Evolutionary conservation across 2,797 vertebrate species (phyloP).

Genomic region (Otolemur crassicaudatus): DNA sequence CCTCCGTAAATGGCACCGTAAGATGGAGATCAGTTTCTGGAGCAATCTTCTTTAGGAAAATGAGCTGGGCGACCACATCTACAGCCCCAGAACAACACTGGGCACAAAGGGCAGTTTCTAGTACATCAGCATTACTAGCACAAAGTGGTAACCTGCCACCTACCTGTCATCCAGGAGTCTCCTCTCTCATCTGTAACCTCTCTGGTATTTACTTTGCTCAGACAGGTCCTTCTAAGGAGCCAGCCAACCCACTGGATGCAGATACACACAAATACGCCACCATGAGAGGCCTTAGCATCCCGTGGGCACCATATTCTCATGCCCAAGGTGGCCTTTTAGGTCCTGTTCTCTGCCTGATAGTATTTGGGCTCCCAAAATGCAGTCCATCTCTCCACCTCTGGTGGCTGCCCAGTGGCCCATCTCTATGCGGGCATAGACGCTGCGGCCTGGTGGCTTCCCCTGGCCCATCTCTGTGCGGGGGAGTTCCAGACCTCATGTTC

Average conservation of each 20-base stretch:
- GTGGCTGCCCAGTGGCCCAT: neutral
- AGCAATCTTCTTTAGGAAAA: neutral
- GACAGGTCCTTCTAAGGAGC: neutral
- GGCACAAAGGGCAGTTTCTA: accelerated
- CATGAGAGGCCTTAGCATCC: too few species aligned
- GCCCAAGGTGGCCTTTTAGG: neutral
- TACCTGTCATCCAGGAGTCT: neutral
- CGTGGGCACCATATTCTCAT: neutral
- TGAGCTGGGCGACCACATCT: neutral
- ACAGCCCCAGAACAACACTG: neutral
- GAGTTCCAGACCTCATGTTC: neutral
- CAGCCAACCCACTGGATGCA: neutral
- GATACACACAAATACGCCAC: neutral
- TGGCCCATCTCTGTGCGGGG: neutral
- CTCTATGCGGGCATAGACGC: neutral
- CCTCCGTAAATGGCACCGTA: accelerated
- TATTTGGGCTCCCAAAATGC: neutral
- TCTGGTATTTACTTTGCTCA: neutral
- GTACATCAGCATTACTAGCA: neutral
- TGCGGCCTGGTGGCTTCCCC: neutral
- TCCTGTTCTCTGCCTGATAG: neutral
- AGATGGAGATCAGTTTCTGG: accelerated
- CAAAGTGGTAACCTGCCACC: too few species aligned
- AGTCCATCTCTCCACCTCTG: neutral
- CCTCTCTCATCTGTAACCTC: too few species aligned